Percentiles rank a stretch among this genome's conserved stretches.
These are phyloP conservation scores for Eudiplozoon nipponicum DNA, from an alignment of 2,888 invertebrate genomes.

Conservation along the genomic window DNA sequence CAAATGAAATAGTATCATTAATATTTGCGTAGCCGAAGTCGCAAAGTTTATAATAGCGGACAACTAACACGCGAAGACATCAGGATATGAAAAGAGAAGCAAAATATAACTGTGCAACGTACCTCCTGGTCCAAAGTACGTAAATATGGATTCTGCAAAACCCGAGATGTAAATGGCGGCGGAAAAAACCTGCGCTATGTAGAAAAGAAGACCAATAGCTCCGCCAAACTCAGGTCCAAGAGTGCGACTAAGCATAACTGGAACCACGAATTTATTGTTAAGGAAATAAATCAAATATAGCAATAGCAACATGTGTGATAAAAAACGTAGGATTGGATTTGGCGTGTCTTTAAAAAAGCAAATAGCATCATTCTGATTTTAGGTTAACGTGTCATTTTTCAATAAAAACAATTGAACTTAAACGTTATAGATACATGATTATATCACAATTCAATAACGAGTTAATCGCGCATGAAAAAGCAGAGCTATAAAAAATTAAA, in stretches of 20 bases:
- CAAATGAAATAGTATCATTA: too few relatives aligned
- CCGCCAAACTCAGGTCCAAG: conserved; percentile 94
- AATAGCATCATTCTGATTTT: too few relatives aligned
- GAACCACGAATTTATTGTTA: conserved; percentile 10
- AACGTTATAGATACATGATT: too few relatives aligned
- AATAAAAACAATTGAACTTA: too few relatives aligned
- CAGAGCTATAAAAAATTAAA: too few relatives aligned
- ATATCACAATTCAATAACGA: too few relatives aligned
- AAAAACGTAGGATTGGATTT: too few relatives aligned
- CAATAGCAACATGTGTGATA: too few relatives aligned
- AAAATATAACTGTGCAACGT: conserved; percentile 14
- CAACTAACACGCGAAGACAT: conserved; percentile 35
- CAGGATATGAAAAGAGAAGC: background rate
- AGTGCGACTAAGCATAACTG: conserved; percentile 93
- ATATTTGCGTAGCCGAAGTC: background rate
- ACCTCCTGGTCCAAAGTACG: conserved; percentile 32
- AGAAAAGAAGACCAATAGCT: conserved; percentile 80
- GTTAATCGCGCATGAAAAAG: too few relatives aligned
- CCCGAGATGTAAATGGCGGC: conserved; percentile 77
- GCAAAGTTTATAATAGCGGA: conserved; percentile 18
- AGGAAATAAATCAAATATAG: too few relatives aligned
- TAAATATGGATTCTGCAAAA: conserved; percentile 57
- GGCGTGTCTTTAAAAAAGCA: too few relatives aligned
- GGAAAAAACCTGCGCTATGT: conserved; percentile 79
- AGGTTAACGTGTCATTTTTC: too few relatives aligned